Conservation (phyloP, 1,140 invertebrate species). For the Monochamus saltuarius region DNA sequence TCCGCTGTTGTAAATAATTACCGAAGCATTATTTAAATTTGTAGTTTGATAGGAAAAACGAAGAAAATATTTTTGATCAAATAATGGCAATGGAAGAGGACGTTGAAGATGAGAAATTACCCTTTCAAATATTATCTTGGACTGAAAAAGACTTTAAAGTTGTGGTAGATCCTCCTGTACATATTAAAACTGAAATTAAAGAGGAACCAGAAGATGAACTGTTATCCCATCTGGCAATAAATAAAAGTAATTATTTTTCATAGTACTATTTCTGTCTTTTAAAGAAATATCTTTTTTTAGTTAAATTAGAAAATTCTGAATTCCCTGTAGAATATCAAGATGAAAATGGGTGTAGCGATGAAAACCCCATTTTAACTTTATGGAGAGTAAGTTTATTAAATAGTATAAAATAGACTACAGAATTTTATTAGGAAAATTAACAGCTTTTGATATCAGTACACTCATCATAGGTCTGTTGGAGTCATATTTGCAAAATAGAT, state of each 20-base stretch:
- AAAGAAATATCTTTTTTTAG: conserved; percentile 17
- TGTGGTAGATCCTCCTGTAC: too few relatives aligned
- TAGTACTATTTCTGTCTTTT: too few relatives aligned
- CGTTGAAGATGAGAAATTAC: conserved; percentile 33
- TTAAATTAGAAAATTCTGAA: conserved; percentile 25
- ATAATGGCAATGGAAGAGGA: conserved; percentile 25
- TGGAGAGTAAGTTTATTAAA: conserved; percentile 28
- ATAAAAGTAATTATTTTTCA: too few relatives aligned
- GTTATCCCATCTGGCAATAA: too few relatives aligned
- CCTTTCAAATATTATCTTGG: conserved; percentile 30
- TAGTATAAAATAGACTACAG: background rate
- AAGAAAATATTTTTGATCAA: conserved; percentile 32
- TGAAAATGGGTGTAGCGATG: conserved; percentile 27
- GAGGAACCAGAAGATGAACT: too few relatives aligned
- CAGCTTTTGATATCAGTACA: too few relatives aligned
- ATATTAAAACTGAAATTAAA: too few relatives aligned
- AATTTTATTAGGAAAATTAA: background rate
- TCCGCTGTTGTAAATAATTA: too few relatives aligned
- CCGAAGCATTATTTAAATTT: too few relatives aligned
- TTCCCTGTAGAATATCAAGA: conserved; percentile 22
- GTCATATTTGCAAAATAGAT: too few relatives aligned
- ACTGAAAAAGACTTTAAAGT: too few relatives aligned
- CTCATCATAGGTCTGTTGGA: too few relatives aligned
- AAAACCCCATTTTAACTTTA: conserved; percentile 32
- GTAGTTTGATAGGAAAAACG: conserved; percentile 33